phyloP scores from a whole-genome alignment of 2,113 vertebrate genomes.

The Diadophis punctatus region DNA sequence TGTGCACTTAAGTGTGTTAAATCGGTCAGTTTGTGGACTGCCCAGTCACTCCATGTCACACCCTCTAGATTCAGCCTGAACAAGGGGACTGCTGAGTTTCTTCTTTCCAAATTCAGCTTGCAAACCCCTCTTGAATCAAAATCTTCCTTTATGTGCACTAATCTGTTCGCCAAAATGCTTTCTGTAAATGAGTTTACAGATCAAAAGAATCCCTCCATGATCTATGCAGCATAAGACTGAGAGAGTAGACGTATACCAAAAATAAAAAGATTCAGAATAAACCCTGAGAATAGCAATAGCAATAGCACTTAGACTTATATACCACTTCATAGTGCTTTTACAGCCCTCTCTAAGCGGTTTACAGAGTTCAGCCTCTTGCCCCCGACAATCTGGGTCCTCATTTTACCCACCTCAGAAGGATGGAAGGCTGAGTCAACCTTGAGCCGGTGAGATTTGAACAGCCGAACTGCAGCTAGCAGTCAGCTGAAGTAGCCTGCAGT shows the following conservation, averaged over 20 bases:
- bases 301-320: too few relatives aligned
- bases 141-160: not conserved
- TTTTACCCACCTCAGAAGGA: too few relatives aligned
- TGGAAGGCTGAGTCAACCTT: too few relatives aligned
- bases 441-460: too few relatives aligned
- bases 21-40: not conserved
- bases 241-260: not conserved
- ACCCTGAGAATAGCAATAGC: too few relatives aligned
- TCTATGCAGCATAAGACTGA: not conserved
- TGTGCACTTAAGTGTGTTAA: not conserved
- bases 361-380: too few relatives aligned
- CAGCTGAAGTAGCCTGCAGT: too few relatives aligned
- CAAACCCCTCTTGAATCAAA: not conserved
- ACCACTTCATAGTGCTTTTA: too few relatives aligned
- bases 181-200: not conserved
- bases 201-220: not conserved
- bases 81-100: not conserved
- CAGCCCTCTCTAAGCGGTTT: too few relatives aligned
- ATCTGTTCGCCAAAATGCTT: not conserved
- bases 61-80: not conserved
- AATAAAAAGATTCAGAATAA: conserved; percentile 44
- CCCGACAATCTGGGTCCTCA: too few relatives aligned
- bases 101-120: not conserved
- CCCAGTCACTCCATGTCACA: not conserved
- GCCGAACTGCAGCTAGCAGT: too few relatives aligned